Evolutionary conservation across 2,888 invertebrate genomes (phyloP), one percentile per base, ranked within the genome.

Genomic region (Archips xylosteana): DNA sequence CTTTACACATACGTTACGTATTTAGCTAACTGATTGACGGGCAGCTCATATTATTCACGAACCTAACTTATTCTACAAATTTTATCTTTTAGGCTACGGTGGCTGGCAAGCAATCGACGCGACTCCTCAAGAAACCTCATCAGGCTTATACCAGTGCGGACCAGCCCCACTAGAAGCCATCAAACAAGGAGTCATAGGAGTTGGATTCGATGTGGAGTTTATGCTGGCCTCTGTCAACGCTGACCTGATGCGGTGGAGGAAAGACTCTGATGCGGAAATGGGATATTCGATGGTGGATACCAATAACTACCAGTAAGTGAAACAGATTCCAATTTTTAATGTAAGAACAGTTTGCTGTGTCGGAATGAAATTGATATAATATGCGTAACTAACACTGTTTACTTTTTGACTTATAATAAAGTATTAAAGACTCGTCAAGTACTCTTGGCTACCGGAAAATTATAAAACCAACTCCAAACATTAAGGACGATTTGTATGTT

Each of bases 71-170:
- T 34, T 5, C n/a, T 34, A 34, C 12, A 39, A 49, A 39, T 71
- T 39, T 23, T 59, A 15, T 36, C 34, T 6, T 32, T 13, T 77
- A 95, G 96, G 97, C 12, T 97, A 97, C 84, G 97, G 97, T 0
- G 98, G 98, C n/a, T 98, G 98, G 98, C 98, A 98, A 91, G 97
- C 97, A 0, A 95, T 98, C 62, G 98, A 98, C 84, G 96, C 97
- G 0, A 98, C 98, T 0, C 98, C 98, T 0, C 98, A 98, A 86
- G 97, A 98, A 87, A 95, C 95, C 0, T 97, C 97, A 4, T 95
- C 96, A 51, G 96, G 96, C 0, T 83, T 96, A 75, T 97, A 95
- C 89, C 97, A 97, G 76, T 97, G 97, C 81, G 98, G 98, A 0
- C 98, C 98, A 9, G 96, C 97, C 0, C 96, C 98, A 0, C 85